Evolutionary conservation across 2,797 vertebrate species (phyloP).

Genomic region (Poliocrania exsul): DNA sequence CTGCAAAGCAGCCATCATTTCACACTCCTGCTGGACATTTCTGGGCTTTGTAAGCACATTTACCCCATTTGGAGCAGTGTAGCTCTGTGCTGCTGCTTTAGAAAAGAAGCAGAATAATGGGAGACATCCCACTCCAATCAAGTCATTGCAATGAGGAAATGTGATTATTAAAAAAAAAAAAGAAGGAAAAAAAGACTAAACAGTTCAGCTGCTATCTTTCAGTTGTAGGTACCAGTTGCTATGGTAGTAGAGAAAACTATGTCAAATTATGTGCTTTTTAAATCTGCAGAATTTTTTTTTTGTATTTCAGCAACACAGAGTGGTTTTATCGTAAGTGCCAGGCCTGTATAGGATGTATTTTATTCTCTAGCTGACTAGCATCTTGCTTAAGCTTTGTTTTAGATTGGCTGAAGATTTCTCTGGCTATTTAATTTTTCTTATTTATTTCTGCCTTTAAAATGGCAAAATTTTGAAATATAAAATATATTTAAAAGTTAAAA

Average conservation of each 20-base stretch:
- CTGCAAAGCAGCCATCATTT: neutral
- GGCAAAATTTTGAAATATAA: neutral
- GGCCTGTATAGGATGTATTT: neutral
- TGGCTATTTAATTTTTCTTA: neutral
- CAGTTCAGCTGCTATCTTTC: neutral
- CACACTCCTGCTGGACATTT: neutral
- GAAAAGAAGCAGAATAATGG: neutral
- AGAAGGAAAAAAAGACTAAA: neutral
- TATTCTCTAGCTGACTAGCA: neutral
- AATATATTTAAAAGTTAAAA: neutral
- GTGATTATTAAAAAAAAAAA: neutral
- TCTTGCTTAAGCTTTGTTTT: neutral
- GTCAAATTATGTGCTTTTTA: neutral
- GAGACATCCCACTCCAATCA: neutral
- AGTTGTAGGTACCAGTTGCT: constrained; percentile 26
- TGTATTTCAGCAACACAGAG: neutral
- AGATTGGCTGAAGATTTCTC: neutral
- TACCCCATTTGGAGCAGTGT: rapidly evolving
- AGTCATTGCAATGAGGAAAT: neutral
- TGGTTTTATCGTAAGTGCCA: neutral
- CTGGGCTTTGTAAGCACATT: neutral
- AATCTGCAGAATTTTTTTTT: constrained; percentile 10
- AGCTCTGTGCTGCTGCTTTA: neutral
- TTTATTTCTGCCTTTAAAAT: neutral
- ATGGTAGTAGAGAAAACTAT: constrained; percentile 2